A percentile compares a stretch with the other conserved stretches of the same genome.
Evolutionary conservation across 2,113 vertebrate species (phyloP).

Genomic region (Bolborhynchus lineola): DNA sequence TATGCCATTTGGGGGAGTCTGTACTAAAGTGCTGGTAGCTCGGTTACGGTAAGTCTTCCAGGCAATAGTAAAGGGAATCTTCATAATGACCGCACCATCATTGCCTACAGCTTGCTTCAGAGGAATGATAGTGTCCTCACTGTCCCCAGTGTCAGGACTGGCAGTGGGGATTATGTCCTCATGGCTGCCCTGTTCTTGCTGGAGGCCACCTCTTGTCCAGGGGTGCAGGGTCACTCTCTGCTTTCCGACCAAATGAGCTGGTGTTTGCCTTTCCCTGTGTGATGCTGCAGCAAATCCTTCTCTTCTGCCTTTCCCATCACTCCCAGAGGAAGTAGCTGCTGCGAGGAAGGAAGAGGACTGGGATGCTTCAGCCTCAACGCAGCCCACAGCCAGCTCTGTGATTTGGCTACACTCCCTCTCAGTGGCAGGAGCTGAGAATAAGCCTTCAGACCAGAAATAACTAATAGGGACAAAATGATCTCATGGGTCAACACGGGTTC

Average conservation of each 20-base stretch:
- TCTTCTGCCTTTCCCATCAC: fast-evolving
- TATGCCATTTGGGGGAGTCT: too few relatives aligned
- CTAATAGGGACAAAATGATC: fast-evolving
- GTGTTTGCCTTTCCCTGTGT: not conserved
- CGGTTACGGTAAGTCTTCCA: too few relatives aligned
- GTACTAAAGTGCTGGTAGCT: too few relatives aligned
- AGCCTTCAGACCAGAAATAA: not conserved
- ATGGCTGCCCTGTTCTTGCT: too few relatives aligned
- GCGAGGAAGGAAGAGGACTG: not conserved
- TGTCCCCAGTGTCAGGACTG: too few relatives aligned
- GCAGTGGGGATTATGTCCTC: too few relatives aligned
- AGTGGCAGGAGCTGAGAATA: not conserved
- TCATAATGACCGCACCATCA: too few relatives aligned
- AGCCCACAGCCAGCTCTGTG: not conserved
- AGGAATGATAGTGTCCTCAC: too few relatives aligned
- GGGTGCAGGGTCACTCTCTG: fast-evolving
- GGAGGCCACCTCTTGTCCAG: too few relatives aligned
- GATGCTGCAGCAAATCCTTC: not conserved
- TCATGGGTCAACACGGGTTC: not conserved
- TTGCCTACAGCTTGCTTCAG: too few relatives aligned
- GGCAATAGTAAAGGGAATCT: too few relatives aligned
- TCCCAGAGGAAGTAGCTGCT: not conserved
- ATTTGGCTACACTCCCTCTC: constrained; percentile 34
- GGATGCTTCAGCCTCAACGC: fast-evolving
- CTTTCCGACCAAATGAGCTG: fast-evolving